A percentile compares a stretch with the other conserved stretches of the same genome.
Conservation (phyloP, 1,140 invertebrate species). For the Drosophila varians region DNA sequence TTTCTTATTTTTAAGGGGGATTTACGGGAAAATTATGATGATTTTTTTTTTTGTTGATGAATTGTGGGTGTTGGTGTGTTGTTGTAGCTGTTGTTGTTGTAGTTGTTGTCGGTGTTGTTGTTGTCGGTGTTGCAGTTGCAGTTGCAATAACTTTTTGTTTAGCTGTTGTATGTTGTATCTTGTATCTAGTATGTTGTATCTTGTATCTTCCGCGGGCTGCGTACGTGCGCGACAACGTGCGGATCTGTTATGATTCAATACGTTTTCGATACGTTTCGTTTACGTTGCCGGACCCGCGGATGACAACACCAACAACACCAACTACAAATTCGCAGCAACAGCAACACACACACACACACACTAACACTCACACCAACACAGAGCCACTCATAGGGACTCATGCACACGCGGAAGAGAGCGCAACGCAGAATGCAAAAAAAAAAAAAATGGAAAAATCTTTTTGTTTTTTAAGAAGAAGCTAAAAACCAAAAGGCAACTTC, state of each 20-base stretch:
- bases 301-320: slow-evolving; percentile 27
- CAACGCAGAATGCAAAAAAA: slow-evolving; percentile 66
- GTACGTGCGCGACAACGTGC: slow-evolving; percentile 81
- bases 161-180: not conserved
- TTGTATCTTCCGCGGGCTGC: slow-evolving; percentile 69
- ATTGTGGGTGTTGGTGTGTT: slow-evolving; percentile 5
- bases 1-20: not conserved
- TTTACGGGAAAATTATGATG: slow-evolving; percentile 20
- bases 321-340: slow-evolving; percentile 22
- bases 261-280: slow-evolving; percentile 80
- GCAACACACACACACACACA: slow-evolving; percentile 8
- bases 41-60: slow-evolving; percentile 10
- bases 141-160: not conserved
- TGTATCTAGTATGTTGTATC: not conserved
- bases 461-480: slow-evolving; percentile 8
- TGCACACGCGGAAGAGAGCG: slow-evolving; percentile 38
- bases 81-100: not conserved
- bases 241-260: slow-evolving; percentile 82
- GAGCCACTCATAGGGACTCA: slow-evolving; percentile 14
- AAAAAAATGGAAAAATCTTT: slow-evolving; percentile 3
- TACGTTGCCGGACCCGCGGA: slow-evolving; percentile 65
- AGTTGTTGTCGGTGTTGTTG: slow-evolving; percentile 1
- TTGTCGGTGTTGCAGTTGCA: slow-evolving; percentile 25
- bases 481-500: slow-evolving; percentile 34
- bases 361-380: slow-evolving; percentile 27